Conservation (phyloP, 2,797 vertebrate species). For the Poeciliopsis infans region DNA sequence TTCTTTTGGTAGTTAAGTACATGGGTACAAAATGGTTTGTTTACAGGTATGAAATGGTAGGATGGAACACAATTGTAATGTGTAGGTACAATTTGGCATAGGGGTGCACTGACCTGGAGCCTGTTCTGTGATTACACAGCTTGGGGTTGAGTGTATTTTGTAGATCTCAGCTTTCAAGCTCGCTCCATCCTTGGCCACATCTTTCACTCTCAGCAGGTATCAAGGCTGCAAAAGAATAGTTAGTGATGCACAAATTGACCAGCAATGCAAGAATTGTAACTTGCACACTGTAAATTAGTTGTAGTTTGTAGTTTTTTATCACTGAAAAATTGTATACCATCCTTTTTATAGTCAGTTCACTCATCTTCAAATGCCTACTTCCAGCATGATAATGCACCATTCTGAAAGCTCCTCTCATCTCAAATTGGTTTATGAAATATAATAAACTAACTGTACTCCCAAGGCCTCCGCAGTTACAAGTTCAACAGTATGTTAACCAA, state of each 20-base stretch:
- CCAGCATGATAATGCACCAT: too few relatives aligned
- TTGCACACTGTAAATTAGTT: not conserved
- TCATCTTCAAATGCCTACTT: not conserved
- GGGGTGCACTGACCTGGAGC: not conserved
- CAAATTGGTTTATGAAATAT: not conserved
- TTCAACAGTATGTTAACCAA: constrained; percentile 6
- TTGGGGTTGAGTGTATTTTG: not conserved
- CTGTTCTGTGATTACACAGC: constrained; percentile 3
- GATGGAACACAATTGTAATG: not conserved
- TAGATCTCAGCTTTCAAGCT: not conserved
- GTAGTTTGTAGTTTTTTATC: not conserved
- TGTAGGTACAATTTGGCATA: not conserved
- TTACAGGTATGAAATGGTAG: not conserved
- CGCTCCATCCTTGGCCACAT: not conserved
- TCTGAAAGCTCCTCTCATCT: not conserved
- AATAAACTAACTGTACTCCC: not conserved
- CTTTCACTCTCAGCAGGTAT: not conserved
- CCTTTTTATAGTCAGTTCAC: not conserved
- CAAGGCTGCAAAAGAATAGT: not conserved
- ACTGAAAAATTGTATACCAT: not conserved
- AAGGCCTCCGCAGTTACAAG: too few relatives aligned
- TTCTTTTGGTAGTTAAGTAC: not conserved
- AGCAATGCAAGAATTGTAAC: not conserved
- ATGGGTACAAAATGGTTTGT: not conserved
- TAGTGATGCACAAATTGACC: not conserved